These are phyloP conservation scores for Drosophila chauvacae DNA, from an alignment of 1,140 invertebrate genomes.

Conservation along the genomic window DNA sequence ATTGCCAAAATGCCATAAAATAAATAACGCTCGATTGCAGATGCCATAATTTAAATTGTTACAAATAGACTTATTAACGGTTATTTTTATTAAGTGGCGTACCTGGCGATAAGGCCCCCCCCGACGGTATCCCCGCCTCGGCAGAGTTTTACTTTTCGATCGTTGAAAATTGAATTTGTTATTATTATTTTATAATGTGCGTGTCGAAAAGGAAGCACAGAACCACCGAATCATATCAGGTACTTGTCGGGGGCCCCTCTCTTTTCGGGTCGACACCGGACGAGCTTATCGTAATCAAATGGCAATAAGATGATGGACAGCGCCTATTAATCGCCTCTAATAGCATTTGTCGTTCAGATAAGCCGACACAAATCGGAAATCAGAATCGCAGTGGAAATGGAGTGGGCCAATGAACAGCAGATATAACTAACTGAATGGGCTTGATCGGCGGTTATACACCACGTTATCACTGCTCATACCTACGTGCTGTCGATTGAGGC, in stretches of 20 bases:
- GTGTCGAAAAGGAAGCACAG: slow-evolving; percentile 21
- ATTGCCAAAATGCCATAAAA: slow-evolving; percentile 21
- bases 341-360: slow-evolving; percentile 77
- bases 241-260: slow-evolving; percentile 12
- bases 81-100: slow-evolving; percentile 81
- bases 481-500: neutral
- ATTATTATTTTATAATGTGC: slow-evolving; percentile 62
- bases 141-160: slow-evolving; percentile 32
- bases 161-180: slow-evolving; percentile 71
- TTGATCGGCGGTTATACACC: slow-evolving; percentile 12
- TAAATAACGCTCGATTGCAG: slow-evolving; percentile 43
- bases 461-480: slow-evolving; percentile 23
- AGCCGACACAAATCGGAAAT: slow-evolving; percentile 60
- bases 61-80: slow-evolving; percentile 77
- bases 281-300: slow-evolving; percentile 71
- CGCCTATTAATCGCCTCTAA: slow-evolving; percentile 82
- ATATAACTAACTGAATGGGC: slow-evolving; percentile 18
- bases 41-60: slow-evolving; percentile 78
- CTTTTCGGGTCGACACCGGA: slow-evolving; percentile 33
- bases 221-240: slow-evolving; percentile 18
- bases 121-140: neutral
- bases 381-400: slow-evolving; percentile 28
- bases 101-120: slow-evolving; percentile 56
- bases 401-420: slow-evolving; percentile 15
- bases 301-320: slow-evolving; percentile 80